Conservation (phyloP, 1,140 invertebrate species). For the Leptopilina clavipes region DNA sequence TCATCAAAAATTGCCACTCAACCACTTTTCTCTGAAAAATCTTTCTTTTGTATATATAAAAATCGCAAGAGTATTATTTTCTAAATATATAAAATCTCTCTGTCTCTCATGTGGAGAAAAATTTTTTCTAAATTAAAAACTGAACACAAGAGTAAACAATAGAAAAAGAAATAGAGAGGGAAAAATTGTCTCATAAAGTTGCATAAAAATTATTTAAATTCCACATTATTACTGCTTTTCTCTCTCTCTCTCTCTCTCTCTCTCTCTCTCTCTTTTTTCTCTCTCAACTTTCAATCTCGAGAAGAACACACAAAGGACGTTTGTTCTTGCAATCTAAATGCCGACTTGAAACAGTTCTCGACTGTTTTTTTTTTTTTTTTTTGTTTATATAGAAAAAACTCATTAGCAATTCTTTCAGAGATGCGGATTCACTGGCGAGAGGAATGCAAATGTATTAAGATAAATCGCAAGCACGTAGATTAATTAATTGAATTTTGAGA, state of each 20-base stretch:
- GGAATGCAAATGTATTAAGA: constrained; percentile 33
- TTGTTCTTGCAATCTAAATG: constrained; percentile 27
- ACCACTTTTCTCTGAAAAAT: no score
- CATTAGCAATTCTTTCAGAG: constrained; percentile 34
- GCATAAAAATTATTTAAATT: constrained; percentile 34
- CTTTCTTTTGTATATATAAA: no score
- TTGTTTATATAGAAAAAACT: constrained; percentile 26
- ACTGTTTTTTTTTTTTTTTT: constrained; percentile 19
- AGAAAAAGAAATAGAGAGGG: no score
- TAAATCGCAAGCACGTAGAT: constrained; percentile 31
- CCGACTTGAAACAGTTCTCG: constrained; percentile 32
- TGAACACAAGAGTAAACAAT: no score
- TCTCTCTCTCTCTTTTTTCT: no score
- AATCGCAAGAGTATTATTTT: no score
- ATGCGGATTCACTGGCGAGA: constrained; percentile 32
- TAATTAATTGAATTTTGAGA: constrained; percentile 34
- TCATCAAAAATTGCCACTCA: no score
- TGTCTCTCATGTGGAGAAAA: no score
- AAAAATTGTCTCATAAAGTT: constrained; percentile 3
- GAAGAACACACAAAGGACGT: constrained; percentile 24
- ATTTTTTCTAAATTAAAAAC: no score
- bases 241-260: not conserved
- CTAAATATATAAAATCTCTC: no score
- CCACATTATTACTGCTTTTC: constrained; percentile 17
- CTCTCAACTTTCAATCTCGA: constrained; percentile 27